Conservation (phyloP, 1,140 invertebrate species). For the Leptonema lineaticorne region DNA sequence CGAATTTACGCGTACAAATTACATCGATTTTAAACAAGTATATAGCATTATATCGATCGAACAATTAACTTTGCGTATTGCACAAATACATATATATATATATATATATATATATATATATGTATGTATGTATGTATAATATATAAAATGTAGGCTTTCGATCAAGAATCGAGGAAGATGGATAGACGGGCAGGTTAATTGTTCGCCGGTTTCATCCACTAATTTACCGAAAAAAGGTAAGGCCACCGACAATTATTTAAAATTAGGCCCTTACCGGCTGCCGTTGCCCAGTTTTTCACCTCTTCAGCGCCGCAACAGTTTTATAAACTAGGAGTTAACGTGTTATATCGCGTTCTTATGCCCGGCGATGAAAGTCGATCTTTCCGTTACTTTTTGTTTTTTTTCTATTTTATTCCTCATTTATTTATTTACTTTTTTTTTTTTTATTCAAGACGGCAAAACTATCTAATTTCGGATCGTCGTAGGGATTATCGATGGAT, state of each 20-base stretch:
- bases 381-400: too few species aligned
- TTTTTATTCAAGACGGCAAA: too few species aligned
- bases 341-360: too few species aligned
- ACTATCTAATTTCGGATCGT: too few species aligned
- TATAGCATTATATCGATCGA: not conserved
- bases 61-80: not conserved
- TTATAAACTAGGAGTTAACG: not conserved
- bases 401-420: too few species aligned
- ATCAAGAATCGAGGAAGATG: constrained; percentile 7
- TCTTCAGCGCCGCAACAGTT: too few species aligned
- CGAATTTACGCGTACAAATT: too few species aligned
- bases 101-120: not conserved
- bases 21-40: too few species aligned
- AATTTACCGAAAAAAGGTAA: constrained; percentile 19
- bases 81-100: not conserved
- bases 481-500: too few species aligned
- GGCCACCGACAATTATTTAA: constrained; percentile 22
- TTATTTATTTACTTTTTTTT: too few species aligned
- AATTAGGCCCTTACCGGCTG: constrained; percentile 29
- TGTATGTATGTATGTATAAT: not conserved
- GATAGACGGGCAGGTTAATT: constrained; percentile 28
- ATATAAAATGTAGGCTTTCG: constrained; percentile 1
- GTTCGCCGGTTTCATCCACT: constrained; percentile 26
- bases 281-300: too few species aligned
- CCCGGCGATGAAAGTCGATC: too few species aligned